Evolutionary conservation across 2,888 invertebrate genomes (phyloP).

Genomic region (Lasioglossum villosulum): DNA sequence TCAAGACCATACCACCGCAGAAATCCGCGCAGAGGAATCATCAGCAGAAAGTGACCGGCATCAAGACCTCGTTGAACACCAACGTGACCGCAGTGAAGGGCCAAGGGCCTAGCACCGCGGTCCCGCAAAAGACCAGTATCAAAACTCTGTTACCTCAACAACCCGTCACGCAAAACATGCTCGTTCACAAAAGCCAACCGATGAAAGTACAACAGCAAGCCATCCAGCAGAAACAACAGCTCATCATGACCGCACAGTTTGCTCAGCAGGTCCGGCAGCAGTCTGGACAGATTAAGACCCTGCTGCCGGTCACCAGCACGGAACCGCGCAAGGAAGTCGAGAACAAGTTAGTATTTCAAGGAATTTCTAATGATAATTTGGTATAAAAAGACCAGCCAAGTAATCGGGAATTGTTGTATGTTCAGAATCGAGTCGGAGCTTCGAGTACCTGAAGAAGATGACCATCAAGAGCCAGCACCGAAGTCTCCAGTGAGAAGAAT

Average conservation of each 20-base stretch:
- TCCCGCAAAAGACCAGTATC: constrained; percentile 72
- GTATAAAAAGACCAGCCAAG: not conserved
- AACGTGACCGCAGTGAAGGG: constrained; percentile 75
- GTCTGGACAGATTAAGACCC: constrained; percentile 77
- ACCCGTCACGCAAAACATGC: constrained; percentile 62
- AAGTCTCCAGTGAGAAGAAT: constrained; percentile 78
- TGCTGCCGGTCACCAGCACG: constrained; percentile 71
- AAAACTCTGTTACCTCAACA: constrained; percentile 76
- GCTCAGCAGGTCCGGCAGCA: constrained; percentile 73
- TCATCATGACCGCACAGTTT: constrained; percentile 72
- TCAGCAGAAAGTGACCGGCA: constrained; percentile 86
- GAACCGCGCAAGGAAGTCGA: constrained; percentile 76
- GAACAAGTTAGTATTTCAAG: constrained; percentile 72
- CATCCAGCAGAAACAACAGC: constrained; percentile 79
- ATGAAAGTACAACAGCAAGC: constrained; percentile 78
- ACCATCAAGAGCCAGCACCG: constrained; percentile 69
- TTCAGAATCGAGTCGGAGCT: constrained; percentile 74
- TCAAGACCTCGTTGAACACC: constrained; percentile 79
- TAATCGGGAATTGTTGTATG: not conserved
- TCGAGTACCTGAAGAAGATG: constrained; percentile 75
- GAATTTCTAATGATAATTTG: not conserved
- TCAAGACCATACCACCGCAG: constrained; percentile 81
- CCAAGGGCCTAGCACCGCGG: constrained; percentile 59
- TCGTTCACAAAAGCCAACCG: constrained; percentile 74
- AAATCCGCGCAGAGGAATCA: constrained; percentile 83